Conservation (phyloP, 2,797 vertebrate genomes). For the Poliocrania exsul region DNA sequence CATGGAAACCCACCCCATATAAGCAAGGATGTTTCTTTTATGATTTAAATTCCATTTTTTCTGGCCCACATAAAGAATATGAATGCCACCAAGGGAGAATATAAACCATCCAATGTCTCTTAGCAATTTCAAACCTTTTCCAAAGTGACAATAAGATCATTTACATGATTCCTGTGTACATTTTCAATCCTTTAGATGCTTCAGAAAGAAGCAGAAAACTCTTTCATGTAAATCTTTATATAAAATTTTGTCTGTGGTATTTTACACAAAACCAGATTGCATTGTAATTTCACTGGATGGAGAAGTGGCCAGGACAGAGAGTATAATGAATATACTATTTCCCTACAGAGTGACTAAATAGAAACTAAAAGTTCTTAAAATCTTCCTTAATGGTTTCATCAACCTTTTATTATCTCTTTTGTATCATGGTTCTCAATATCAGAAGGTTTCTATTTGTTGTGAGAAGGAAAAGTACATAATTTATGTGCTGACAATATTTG, state of each 20-base stretch:
- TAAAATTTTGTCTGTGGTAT: background rate
- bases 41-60: slow-evolving; percentile 35
- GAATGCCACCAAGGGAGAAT: slow-evolving; percentile 21
- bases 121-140: slow-evolving; percentile 6
- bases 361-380: background rate
- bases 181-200: slow-evolving; percentile 25
- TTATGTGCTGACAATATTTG: background rate
- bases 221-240: background rate
- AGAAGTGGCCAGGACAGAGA: background rate
- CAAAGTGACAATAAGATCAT: background rate
- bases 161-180: background rate
- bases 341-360: background rate
- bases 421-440: background rate
- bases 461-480: background rate
- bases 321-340: background rate
- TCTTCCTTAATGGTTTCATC: background rate
- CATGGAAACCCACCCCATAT: background rate
- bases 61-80: background rate
- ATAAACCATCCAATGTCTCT: background rate
- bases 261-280: background rate
- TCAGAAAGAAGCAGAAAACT: background rate
- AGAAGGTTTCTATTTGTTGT: background rate
- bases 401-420: background rate
- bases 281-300: background rate
- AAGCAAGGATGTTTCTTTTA: slow-evolving; percentile 23